Conservation (phyloP, 2,113 vertebrate species). For the Otocyon megalotis region DNA sequence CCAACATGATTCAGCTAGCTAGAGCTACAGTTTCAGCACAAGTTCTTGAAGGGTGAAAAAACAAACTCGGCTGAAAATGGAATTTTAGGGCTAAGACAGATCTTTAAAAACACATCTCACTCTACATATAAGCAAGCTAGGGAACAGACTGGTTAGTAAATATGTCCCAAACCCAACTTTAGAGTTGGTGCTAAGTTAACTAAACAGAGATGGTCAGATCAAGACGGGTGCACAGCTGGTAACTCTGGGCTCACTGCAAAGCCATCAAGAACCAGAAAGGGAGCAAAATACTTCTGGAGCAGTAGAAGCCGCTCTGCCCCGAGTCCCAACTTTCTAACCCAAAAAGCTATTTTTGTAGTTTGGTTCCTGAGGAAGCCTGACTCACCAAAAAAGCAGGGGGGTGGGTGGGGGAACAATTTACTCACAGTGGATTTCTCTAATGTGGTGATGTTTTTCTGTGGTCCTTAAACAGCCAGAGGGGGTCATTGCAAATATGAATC, state of each 20-base stretch:
- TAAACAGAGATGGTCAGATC: background rate
- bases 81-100: background rate
- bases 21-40: background rate
- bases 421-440: background rate
- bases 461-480: background rate
- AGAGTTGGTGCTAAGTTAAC: background rate
- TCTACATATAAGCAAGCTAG: background rate
- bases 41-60: background rate
- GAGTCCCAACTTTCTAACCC: conserved; percentile 33
- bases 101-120: background rate
- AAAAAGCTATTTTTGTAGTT: conserved; percentile 35
- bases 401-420: background rate
- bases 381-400: background rate
- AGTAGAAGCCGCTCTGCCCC: background rate
- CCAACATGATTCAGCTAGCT: background rate
- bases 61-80: background rate
- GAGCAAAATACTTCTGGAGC: background rate
- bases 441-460: background rate
- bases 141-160: background rate
- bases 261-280: background rate
- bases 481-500: background rate
- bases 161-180: background rate
- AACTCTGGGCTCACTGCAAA: background rate
- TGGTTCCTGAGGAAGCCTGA: conserved; percentile 52
- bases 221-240: background rate